Percentiles rank a stretch among this genome's conserved stretches.
phyloP scores from a whole-genome alignment of 2,888 invertebrate species.

The Epinotia bilunana region DNA sequence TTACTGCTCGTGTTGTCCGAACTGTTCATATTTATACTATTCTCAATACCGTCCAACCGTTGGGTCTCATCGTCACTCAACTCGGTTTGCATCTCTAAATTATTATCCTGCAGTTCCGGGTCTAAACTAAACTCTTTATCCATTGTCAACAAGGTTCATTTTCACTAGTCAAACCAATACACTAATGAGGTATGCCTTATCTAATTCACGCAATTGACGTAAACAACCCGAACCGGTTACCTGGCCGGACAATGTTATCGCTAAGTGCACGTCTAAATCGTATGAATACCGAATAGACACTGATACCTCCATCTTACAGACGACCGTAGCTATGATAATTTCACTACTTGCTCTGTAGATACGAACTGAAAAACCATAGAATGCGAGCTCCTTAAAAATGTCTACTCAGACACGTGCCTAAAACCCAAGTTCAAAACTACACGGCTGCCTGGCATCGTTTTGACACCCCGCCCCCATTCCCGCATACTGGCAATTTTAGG shows the following conservation, averaged over 20 bases:
- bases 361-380: too few relatives aligned
- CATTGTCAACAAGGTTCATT: constrained; percentile 19
- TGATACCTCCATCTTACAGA: too few relatives aligned
- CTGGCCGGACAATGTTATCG: constrained; percentile 1
- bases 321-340: too few relatives aligned
- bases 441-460: too few relatives aligned
- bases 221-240: constrained; percentile 17
- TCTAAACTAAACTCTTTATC: constrained; percentile 10
- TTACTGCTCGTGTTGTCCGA: too few relatives aligned
- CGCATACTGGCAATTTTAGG: too few relatives aligned
- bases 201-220: not conserved
- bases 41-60: not conserved
- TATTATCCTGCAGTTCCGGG: not conserved
- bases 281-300: not conserved
- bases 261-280: constrained; percentile 18
- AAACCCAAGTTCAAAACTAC: too few relatives aligned
- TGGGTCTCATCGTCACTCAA: not conserved
- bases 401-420: too few relatives aligned
- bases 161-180: not conserved
- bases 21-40: not conserved
- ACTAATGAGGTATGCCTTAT: constrained; percentile 11
- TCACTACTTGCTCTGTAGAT: too few relatives aligned
- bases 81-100: constrained; percentile 1
- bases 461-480: too few relatives aligned
- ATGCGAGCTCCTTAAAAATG: too few relatives aligned